A percentile compares a stretch with the other conserved stretches of the same genome.
Evolutionary conservation across 2,888 invertebrate species (phyloP).

Genomic region (Metacarcinus magister): DNA sequence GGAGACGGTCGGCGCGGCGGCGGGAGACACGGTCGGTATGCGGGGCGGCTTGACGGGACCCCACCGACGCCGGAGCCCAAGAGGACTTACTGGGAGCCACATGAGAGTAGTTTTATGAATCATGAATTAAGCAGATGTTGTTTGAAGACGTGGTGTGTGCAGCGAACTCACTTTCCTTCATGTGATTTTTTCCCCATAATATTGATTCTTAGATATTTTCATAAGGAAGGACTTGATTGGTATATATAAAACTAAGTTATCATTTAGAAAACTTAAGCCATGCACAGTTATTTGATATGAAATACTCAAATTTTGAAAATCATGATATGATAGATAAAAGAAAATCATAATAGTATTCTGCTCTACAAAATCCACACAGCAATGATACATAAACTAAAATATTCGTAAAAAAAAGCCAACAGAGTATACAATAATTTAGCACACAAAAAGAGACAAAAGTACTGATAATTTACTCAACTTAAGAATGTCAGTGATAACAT

Average conservation of each 20-base stretch:
- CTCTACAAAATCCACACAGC: background rate
- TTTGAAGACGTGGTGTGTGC: background rate
- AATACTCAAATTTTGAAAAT: background rate
- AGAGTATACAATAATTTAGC: too few species aligned
- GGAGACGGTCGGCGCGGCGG: constrained; percentile 32
- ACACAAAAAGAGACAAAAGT: too few species aligned
- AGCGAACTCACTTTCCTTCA: background rate
- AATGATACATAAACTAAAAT: too few species aligned
- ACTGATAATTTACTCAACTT: too few species aligned
- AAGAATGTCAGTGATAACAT: too few species aligned
- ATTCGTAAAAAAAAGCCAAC: too few species aligned
- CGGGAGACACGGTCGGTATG: background rate
- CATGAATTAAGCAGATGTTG: background rate
- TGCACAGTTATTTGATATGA: too few species aligned
- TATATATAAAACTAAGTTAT: background rate
- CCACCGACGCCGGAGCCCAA: background rate
- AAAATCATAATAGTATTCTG: background rate
- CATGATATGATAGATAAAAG: background rate
- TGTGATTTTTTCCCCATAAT: background rate
- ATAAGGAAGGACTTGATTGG: background rate
- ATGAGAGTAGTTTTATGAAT: background rate
- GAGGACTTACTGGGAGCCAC: background rate
- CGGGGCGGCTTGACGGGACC: background rate
- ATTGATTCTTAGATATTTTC: background rate
- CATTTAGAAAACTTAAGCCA: background rate